Conservation (phyloP, 1,140 invertebrate species). For the Euura saliciscinereae region DNA sequence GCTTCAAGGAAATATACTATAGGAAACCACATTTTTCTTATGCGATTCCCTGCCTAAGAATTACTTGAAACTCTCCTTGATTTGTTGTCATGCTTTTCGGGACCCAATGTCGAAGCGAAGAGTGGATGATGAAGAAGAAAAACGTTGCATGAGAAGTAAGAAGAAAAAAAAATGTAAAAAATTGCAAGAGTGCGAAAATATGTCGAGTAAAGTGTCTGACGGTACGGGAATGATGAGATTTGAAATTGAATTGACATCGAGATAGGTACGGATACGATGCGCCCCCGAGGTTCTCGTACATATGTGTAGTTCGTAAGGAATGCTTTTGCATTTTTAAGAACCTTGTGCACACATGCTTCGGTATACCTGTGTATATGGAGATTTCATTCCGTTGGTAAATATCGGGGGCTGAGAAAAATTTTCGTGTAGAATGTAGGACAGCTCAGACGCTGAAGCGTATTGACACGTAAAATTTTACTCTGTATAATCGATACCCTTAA, state of each 20-base stretch:
- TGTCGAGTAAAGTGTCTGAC: background rate
- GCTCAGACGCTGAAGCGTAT: no score
- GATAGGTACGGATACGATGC: background rate
- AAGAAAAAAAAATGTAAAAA: no score
- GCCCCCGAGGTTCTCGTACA: background rate
- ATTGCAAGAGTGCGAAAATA: background rate
- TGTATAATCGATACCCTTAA: background rate
- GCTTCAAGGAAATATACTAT: no score
- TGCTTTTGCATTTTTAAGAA: slow-evolving; percentile 3
- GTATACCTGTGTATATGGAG: background rate
- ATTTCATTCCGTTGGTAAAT: background rate
- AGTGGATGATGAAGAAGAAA: no score
- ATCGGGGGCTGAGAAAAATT: background rate
- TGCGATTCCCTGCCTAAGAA: no score
- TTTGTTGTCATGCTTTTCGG: no score
- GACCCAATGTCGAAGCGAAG: no score
- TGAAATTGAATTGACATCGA: slow-evolving; percentile 7
- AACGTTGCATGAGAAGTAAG: no score
- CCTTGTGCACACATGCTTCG: background rate
- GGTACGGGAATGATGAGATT: background rate
- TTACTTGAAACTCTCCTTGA: no score
- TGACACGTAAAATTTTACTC: background rate
- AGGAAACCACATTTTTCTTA: no score
- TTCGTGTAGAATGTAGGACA: background rate
- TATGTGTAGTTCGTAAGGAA: background rate